Evolutionary conservation across 2,888 invertebrate species (phyloP), one percentile per base, ranked within the genome.

Genomic region (Altica lythri): DNA sequence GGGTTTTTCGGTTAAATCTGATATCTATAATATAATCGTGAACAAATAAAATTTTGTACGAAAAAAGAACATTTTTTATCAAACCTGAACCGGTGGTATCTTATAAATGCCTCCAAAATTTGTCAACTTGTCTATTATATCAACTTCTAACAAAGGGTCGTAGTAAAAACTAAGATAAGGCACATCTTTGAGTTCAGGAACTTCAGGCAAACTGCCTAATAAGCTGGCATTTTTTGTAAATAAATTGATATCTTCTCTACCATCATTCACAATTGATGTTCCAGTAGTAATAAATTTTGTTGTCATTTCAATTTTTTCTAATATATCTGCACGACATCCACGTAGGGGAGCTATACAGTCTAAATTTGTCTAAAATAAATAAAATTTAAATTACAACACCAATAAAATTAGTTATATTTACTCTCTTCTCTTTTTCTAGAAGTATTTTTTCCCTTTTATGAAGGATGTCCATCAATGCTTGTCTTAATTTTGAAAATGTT

Each of bases 151-250:
- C 13, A 68, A 71, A n/a, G 71, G 64, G 18, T 78, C 76, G 43
- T 74, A 73, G 60, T 78, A 76, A 57, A 81, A 80, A 17, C 77
- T 77, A 44, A 83, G 76, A 64, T 74, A 80, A 42, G 82, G 80
- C 54, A 82, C 80, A 61, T 82, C 81, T 61, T 79, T 78, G n/a
- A 80, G 70, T 47, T 75, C 75, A 19, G 83, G 82, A 12, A 83
- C 79, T 62, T 80, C 81, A 17, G 83, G 82, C 53, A 83, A 73
- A 64, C 79, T 80, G 42, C 78, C 79, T 47, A 79, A 59, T 29
- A 65, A 55, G 48, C 64, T 68, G 18, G 73, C 66, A 53, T 70
- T 65, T 19, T 60, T 59, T 47, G 63, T 59, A 61, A 74, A 73
- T 48, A 59, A 64, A 19, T 67, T 61, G 10, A 65, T 34, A 62